phyloP scores from a whole-genome alignment of 2,888 invertebrate species.

The Athalia cordata region DNA sequence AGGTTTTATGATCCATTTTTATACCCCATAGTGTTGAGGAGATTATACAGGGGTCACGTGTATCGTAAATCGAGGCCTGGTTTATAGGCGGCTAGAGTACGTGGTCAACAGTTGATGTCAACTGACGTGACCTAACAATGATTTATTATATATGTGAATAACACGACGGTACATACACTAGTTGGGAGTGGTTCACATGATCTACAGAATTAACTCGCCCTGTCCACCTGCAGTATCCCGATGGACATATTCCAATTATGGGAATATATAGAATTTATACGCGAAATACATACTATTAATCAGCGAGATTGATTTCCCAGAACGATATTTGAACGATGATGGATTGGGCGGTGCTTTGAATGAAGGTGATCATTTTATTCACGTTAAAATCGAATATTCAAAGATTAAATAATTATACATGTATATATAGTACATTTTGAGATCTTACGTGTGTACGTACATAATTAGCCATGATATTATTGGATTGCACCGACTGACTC shows the following conservation, averaged over 20 bases:
- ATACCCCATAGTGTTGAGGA: neutral
- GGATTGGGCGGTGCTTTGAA: too few relatives aligned
- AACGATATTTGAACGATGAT: too few relatives aligned
- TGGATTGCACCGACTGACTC: slow-evolving; percentile 5
- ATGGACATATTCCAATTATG: neutral
- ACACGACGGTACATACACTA: slow-evolving; percentile 33
- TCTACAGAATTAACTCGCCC: slow-evolving; percentile 18
- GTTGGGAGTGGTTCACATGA: slow-evolving; percentile 30
- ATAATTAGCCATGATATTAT: neutral
- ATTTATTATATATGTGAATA: slow-evolving; percentile 37
- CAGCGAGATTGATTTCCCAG: too few relatives aligned
- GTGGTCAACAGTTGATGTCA: slow-evolving; percentile 36
- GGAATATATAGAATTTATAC: too few relatives aligned
- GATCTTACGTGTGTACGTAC: too few relatives aligned
- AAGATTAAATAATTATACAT: too few relatives aligned
- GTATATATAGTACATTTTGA: too few relatives aligned
- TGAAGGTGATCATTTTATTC: too few relatives aligned
- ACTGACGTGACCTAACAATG: slow-evolving; percentile 37
- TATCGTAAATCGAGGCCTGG: slow-evolving; percentile 35
- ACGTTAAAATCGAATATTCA: too few relatives aligned
- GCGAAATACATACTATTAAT: too few relatives aligned
- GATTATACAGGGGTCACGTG: slow-evolving; percentile 1
- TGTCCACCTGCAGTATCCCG: neutral
- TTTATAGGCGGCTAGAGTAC: neutral
- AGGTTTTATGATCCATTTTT: too few relatives aligned